phyloP scores from a whole-genome alignment of 2,113 vertebrate species.

The Dermatemys mawii region DNA sequence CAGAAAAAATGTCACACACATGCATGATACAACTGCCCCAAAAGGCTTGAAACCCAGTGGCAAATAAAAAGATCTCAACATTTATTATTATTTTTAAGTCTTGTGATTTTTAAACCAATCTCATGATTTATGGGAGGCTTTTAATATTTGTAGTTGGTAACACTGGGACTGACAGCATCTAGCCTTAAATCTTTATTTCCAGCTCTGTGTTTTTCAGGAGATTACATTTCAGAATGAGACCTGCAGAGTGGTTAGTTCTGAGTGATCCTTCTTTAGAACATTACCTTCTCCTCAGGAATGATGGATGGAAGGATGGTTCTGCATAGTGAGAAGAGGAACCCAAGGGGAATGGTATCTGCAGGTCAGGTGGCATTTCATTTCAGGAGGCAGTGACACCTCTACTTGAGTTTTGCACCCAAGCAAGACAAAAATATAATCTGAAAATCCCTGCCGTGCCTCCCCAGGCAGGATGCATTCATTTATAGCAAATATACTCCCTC shows the following conservation, averaged over 20 bases:
- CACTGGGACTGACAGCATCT: not conserved
- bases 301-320: not conserved
- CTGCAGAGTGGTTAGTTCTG: not conserved
- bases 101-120: not conserved
- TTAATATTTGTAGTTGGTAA: not conserved
- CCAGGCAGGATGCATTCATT: not conserved
- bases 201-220: not conserved
- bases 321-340: not conserved
- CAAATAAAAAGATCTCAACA: not conserved
- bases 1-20: no score
- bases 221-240: not conserved
- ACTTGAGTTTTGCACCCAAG: not conserved
- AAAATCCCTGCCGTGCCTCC: not conserved
- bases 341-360: not conserved
- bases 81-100: not conserved
- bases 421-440: not conserved
- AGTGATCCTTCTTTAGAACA: not conserved
- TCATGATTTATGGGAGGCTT: not conserved
- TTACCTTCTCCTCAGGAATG: not conserved
- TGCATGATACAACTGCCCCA: no score
- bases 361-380: not conserved
- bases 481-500: not conserved
- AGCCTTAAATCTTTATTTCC: not conserved
- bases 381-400: not conserved
- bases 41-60: not conserved